Percentiles rank a stretch among this genome's conserved stretches.
These are phyloP conservation scores for Phylloscopus whistleri DNA, from an alignment of 2,113 vertebrate genomes.

Conservation along the genomic window DNA sequence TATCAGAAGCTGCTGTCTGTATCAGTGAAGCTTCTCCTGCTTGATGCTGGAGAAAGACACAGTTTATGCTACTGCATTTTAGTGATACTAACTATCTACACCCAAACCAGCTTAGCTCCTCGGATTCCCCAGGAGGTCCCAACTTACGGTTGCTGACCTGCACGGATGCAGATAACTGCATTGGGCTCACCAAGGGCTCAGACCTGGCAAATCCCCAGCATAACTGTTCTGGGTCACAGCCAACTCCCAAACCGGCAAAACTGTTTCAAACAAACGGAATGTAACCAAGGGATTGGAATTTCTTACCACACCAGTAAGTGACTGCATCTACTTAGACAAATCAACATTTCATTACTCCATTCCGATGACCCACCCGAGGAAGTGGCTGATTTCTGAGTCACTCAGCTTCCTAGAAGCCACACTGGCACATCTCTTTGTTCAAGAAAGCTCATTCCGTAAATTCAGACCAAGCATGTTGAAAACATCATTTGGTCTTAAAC, in stretches of 20 bases:
- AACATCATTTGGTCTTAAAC: not conserved
- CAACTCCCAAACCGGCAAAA: not conserved
- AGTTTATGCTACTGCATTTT: not conserved
- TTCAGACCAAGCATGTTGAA: not conserved
- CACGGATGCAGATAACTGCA: not conserved
- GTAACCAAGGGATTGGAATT: not conserved
- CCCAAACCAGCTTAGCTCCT: not conserved
- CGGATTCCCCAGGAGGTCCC: not conserved
- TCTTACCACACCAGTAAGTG: not conserved
- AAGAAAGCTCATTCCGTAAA: not conserved
- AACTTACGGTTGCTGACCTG: fast-evolving
- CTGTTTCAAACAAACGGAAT: not conserved
- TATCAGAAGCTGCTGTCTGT: not conserved
- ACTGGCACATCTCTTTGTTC: not conserved
- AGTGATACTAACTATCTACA: not conserved
- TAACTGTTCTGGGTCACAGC: not conserved
- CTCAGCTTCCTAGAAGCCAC: slow-evolving; percentile 1
- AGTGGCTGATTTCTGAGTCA: slow-evolving; percentile 34
- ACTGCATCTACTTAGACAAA: not conserved
- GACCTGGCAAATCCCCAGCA: not conserved
- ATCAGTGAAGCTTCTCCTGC: not conserved
- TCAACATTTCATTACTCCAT: not conserved
- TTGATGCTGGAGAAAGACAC: not conserved
- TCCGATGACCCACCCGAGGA: slow-evolving; percentile 3
- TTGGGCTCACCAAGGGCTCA: not conserved